Base-by-base conservation (phyloP, 1,140 invertebrate genomes). In the Drosophila melanica region DNA sequence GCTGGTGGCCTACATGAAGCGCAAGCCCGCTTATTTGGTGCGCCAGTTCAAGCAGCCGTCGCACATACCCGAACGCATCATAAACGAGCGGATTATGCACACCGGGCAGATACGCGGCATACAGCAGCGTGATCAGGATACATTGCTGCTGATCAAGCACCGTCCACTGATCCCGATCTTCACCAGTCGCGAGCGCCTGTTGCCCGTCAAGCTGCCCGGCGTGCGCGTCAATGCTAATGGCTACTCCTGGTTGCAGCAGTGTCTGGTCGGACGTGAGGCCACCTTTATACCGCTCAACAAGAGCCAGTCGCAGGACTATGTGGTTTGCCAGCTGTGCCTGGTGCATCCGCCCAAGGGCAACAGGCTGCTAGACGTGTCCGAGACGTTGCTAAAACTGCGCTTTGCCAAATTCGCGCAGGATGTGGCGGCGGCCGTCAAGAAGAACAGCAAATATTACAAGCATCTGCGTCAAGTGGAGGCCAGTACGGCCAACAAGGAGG, bases 1-100 rank as follows among this genome's bases (percentile, higher is more conserved):
- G 27, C 47, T 86, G 11, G 77, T 91, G 37, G 90, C 90, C 8
- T 91, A 85, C 41, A 80, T 68, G n/a, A 91, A 91, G 45, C 75
- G 90, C n/a, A 90, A 91, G 48, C 90, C 90, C 4, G 77, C 90
- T 18, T 91, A 91, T 63, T 53, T 91, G 45, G 85, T 91, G 45
- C 90, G 90, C 37, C 90, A 90, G 66, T 91, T 91, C 47, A 91
- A 91, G 71, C 86, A 91, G 47, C 90, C 90, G 10, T 87, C 90
- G 0, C 90, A 91, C 55, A 91, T 91, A 71, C 90, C 90, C 9
- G 90, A 91, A 33, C 79, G 85, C 4, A 68, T 91, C 8, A 91
- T 91, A 47, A 90, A 79, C 44, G 90, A 91, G 48, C 85, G 90
- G 8, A 66, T 91, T 0, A 91, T 91, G 90, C 90, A 91, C 35